Evolutionary conservation across 2,888 invertebrate genomes (phyloP), one percentile per base, ranked within the genome.

Genomic region (Sepiola atlantica): DNA sequence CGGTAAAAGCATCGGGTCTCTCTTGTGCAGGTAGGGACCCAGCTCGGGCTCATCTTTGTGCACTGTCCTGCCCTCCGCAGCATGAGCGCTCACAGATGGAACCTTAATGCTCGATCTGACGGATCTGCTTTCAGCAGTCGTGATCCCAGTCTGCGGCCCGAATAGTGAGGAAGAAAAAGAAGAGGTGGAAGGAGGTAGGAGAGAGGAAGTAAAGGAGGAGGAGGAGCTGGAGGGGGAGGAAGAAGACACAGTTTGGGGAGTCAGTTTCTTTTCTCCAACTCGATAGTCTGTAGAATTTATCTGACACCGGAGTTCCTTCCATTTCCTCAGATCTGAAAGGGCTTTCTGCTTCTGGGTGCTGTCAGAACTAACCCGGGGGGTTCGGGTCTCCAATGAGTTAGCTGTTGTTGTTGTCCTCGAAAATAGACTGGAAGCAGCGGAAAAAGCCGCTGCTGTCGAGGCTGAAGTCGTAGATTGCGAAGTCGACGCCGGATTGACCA

Each of bases 221-320:
- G 92, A 92, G 21, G 92, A 35, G 6, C 54, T 54, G 6, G 92
- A 54, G 0, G 92, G 16, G 3, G 92, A 92, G 16, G 92, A 92
- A n/a, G 55, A 45, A 28, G 92, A 28, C 16, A 55, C n/a, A 14
- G 92, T 92, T 4, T 92, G 92, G 8, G 92, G n/a, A 35, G 45
- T 54, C 45, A 92, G 92, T 55, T 92, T 92, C 45, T 28, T 92
- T 55, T 92, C 92, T 10, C 54, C n/a, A 0, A 92, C 45, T 54
- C 55, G 0, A n/a, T 92, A 92, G 55, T 55, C 55, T 24, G 92
- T 55, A 0, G 92, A 35, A 28, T 28, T 92, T 24, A 96, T 94
- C 94, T 95, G 95, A 35, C 95, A 95, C 61, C 96, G 95, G 18
- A 96, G 94, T 18, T 95, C 95, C 94, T 95, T 95, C n/a, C 96